These are phyloP conservation scores for Eupeodes corollae DNA, from an alignment of 1,140 invertebrate species.

Conservation along the genomic window DNA sequence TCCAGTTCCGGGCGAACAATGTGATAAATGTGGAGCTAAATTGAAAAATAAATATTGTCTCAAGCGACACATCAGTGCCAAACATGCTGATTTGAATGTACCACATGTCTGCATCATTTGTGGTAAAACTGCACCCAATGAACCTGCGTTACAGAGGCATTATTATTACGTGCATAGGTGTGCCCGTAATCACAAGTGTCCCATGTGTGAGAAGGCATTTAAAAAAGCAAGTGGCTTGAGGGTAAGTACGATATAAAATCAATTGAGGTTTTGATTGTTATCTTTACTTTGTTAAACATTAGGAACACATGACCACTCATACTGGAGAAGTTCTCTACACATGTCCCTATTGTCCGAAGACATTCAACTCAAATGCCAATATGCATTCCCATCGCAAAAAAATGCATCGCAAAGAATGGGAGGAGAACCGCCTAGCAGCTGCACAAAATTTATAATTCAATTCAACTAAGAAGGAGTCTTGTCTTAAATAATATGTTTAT, in stretches of 20 bases:
- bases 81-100: not conserved
- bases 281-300: slow-evolving; percentile 1
- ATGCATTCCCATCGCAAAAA: slow-evolving; percentile 36
- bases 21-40: slow-evolving; percentile 21
- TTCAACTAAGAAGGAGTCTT: no score
- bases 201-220: no score
- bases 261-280: no score
- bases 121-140: not conserved
- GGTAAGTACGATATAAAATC: no score
- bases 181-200: no score
- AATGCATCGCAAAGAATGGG: slow-evolving; percentile 33
- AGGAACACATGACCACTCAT: slow-evolving; percentile 36
- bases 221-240: no score
- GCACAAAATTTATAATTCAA: not conserved
- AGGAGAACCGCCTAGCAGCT: slow-evolving; percentile 5
- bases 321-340: slow-evolving; percentile 31
- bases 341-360: slow-evolving; percentile 31
- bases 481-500: no score
- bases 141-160: no score
- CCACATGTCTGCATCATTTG: not conserved
- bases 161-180: no score
- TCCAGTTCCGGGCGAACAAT: slow-evolving; percentile 11
- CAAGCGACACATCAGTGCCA: slow-evolving; percentile 21
- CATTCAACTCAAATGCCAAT: slow-evolving; percentile 34
- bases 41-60: slow-evolving; percentile 26